A percentile compares a stretch with the other conserved stretches of the same genome.
phyloP scores from a whole-genome alignment of 1,140 invertebrate species.

The Maconellicoccus hirsutus region DNA sequence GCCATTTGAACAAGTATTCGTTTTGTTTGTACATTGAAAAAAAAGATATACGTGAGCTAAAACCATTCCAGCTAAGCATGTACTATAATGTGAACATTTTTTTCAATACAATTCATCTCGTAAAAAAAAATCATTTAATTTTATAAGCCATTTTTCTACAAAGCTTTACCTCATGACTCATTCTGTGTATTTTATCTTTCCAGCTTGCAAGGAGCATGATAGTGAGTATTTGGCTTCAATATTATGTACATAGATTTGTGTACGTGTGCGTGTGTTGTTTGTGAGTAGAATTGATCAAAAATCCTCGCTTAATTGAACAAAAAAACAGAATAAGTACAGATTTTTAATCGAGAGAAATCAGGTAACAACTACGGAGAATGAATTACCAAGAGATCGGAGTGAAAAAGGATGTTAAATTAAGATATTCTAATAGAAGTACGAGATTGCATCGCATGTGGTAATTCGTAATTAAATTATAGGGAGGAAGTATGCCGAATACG shows the following conservation, averaged over 20 bases:
- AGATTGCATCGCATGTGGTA: no score
- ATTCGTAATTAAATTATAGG: conserved; percentile 39
- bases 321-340: neutral
- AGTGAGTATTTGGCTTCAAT: conserved; percentile 19
- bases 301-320: neutral
- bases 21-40: no score
- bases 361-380: neutral
- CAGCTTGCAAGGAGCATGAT: conserved; percentile 20
- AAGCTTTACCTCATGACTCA: conserved; percentile 17
- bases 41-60: no score
- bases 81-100: no score
- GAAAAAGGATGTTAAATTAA: no score
- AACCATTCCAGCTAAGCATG: no score
- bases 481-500: conserved; percentile 73
- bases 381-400: no score
- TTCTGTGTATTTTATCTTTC: conserved; percentile 21
- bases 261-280: conserved; percentile 17
- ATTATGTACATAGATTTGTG: conserved; percentile 15
- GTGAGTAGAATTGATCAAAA: neutral
- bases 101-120: no score
- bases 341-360: neutral
- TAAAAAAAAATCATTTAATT: neutral
- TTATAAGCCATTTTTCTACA: neutral
- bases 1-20: no score
- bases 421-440: neutral